Conservation (phyloP, 2,888 invertebrate species). For the Apoda limacodes region DNA sequence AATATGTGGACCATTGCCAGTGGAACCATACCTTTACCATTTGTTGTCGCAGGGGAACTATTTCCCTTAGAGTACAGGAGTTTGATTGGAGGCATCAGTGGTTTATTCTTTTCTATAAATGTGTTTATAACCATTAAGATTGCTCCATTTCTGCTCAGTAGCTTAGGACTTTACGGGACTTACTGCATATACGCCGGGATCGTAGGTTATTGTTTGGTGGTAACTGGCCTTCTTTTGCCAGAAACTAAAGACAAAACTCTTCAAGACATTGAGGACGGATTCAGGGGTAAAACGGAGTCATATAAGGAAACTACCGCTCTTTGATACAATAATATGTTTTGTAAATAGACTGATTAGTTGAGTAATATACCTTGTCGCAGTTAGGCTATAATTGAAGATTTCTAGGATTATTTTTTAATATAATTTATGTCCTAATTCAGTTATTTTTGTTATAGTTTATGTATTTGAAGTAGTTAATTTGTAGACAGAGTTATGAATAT, state of each 20-base stretch:
- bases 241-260: constrained; percentile 24
- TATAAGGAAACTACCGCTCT: no score
- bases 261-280: constrained; percentile 24
- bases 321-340: no score
- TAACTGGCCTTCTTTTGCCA: constrained; percentile 20
- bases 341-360: no score
- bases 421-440: no score
- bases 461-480: no score
- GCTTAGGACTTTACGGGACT: constrained; percentile 22
- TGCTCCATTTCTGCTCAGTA: constrained; percentile 20
- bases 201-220: constrained; percentile 11
- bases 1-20: constrained; percentile 21
- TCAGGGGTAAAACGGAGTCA: constrained; percentile 14
- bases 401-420: no score
- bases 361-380: no score
- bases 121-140: constrained; percentile 26
- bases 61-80: constrained; percentile 24
- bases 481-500: no score
- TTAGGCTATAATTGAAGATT: no score
- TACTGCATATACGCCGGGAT: constrained; percentile 11
- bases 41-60: constrained; percentile 23
- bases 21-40: constrained; percentile 21
- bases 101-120: constrained; percentile 25
- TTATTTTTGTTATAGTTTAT: no score
- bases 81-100: constrained; percentile 28